Evolutionary conservation across 1,140 invertebrate genomes (phyloP).

Genomic region (Euura saliciscinereae): DNA sequence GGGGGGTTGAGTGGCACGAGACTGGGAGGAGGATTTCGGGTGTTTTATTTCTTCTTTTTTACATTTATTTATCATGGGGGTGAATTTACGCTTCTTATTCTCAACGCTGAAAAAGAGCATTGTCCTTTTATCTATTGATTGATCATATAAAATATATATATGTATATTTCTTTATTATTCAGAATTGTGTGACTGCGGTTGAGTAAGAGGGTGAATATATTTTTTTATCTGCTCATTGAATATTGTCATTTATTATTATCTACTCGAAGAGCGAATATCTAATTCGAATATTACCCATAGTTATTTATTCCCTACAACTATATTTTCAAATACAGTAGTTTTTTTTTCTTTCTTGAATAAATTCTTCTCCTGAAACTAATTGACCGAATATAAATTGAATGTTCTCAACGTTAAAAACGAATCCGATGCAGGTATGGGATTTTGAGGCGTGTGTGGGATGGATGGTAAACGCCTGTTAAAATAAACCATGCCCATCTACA

Average conservation of each 20-base stretch:
- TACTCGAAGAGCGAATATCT: neutral
- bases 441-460: too few species aligned
- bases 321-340: too few species aligned
- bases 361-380: too few species aligned
- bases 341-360: too few species aligned
- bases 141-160: constrained; percentile 51
- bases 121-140: constrained; percentile 61
- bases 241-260: neutral
- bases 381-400: too few species aligned
- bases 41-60: neutral
- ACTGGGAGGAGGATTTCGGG: constrained; percentile 18
- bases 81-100: constrained; percentile 27
- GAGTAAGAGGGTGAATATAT: neutral
- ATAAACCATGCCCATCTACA: constrained; percentile 1
- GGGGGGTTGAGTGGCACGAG: constrained; percentile 27
- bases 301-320: too few species aligned
- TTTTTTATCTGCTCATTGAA: neutral
- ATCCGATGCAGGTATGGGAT: too few species aligned
- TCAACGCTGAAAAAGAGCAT: constrained; percentile 55
- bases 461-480: neutral
- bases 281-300: neutral
- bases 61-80: neutral
- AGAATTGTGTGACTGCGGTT: constrained; percentile 41
- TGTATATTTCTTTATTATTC: constrained; percentile 43
- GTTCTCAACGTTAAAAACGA: too few species aligned